These are phyloP conservation scores for Pangasius djambal DNA, from an alignment of 2,797 vertebrate species.

Conservation along the genomic window DNA sequence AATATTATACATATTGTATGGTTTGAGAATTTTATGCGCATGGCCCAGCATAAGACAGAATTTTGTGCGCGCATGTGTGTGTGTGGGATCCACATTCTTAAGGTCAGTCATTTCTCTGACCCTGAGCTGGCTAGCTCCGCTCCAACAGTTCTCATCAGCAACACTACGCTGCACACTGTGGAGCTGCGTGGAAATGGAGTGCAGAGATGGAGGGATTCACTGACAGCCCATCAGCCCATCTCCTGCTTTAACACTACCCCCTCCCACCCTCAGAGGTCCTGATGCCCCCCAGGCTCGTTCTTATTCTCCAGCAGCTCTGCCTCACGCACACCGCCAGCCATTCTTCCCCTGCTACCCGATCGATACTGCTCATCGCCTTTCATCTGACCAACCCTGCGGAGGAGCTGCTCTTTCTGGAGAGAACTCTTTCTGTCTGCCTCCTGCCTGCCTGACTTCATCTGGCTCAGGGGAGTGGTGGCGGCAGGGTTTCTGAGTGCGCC, in stretches of 20 bases:
- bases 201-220: constrained; percentile 69
- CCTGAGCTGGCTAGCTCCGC: constrained; percentile 66
- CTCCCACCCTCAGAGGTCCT: constrained; percentile 48
- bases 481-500: constrained; percentile 29
- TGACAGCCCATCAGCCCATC: constrained; percentile 66
- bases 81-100: constrained; percentile 54
- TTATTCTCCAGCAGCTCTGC: constrained; percentile 75
- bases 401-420: constrained; percentile 79
- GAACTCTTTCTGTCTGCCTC: constrained; percentile 66
- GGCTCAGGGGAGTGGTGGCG: constrained; percentile 41
- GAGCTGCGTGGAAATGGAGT: constrained; percentile 54
- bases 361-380: constrained; percentile 81
- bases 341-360: constrained; percentile 67
- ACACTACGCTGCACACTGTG: constrained; percentile 65
- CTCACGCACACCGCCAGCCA: constrained; percentile 70
- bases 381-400: constrained; percentile 80
- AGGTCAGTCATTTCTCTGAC: constrained; percentile 62
- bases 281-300: constrained; percentile 66
- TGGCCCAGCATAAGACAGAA: constrained; percentile 2
- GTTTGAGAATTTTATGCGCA: constrained; percentile 19
- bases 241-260: constrained; percentile 46
- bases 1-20: constrained; percentile 17
- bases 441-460: constrained; percentile 47
- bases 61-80: constrained; percentile 35
- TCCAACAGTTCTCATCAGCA: constrained; percentile 76